A percentile compares a stretch with the other conserved stretches of the same genome.
These are phyloP conservation scores for Tetragonula carbonaria DNA, from an alignment of 2,888 invertebrate genomes.

Conservation along the genomic window DNA sequence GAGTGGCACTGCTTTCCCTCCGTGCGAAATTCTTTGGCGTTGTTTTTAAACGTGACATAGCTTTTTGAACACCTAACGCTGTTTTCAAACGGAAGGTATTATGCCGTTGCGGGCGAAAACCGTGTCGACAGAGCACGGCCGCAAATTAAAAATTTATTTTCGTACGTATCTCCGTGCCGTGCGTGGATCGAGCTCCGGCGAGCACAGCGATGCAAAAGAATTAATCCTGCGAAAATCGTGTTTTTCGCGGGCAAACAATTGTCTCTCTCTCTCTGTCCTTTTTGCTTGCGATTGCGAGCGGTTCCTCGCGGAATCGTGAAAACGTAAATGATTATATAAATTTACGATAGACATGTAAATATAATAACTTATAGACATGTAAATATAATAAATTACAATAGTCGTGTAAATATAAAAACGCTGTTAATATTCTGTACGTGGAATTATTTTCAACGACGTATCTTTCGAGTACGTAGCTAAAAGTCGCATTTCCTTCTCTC, in stretches of 20 bases:
- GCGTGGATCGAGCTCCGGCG: slow-evolving; percentile 13
- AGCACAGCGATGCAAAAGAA: neutral
- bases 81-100: slow-evolving; percentile 28
- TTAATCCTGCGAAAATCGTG: slow-evolving; percentile 1
- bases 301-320: neutral
- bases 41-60: slow-evolving; percentile 12
- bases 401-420: too few species aligned
- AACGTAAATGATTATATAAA: too few species aligned
- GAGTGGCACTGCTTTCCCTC: neutral
- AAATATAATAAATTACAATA: too few species aligned
- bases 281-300: too few species aligned
- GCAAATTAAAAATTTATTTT: slow-evolving; percentile 36
- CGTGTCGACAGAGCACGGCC: slow-evolving; percentile 4
- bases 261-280: too few species aligned
- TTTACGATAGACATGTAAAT: too few species aligned
- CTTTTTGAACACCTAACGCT: neutral
- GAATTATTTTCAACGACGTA: too few species aligned
- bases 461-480: too few species aligned
- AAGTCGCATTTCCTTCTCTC: too few species aligned
- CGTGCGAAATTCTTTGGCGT: neutral
- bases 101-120: slow-evolving; percentile 22
- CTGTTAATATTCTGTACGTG: too few species aligned
- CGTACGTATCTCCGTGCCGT: neutral
- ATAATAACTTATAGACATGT: too few species aligned
- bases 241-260: neutral